Percentiles rank a stretch among this genome's conserved stretches.
phyloP scores from a whole-genome alignment of 2,113 vertebrate genomes.

The Cololabis saira region DNA sequence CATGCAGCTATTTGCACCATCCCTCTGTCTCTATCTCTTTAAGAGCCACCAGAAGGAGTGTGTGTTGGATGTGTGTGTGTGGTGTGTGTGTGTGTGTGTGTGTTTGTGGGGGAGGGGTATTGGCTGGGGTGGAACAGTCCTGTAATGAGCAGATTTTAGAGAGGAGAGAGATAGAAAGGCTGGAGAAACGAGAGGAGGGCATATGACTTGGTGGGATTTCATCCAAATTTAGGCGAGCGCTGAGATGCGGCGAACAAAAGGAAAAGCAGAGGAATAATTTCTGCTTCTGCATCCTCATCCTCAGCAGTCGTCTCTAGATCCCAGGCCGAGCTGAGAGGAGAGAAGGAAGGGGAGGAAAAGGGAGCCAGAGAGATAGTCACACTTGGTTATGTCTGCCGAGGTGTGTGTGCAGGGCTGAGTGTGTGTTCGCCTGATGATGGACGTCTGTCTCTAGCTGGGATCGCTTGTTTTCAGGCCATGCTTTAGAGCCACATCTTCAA shows the following conservation, averaged over 20 bases:
- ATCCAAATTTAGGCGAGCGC: slow-evolving; percentile 40
- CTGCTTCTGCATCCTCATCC: slow-evolving; percentile 48
- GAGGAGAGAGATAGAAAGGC: slow-evolving; percentile 62
- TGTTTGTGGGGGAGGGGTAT: slow-evolving; percentile 82
- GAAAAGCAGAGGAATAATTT: slow-evolving; percentile 37
- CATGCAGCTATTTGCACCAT: slow-evolving; percentile 59
- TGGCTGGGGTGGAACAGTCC: slow-evolving; percentile 84
- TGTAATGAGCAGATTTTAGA: slow-evolving; percentile 84
- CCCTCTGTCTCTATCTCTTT: slow-evolving; percentile 81
- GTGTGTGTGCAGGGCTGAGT: slow-evolving; percentile 50
- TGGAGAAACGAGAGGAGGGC: slow-evolving; percentile 59
- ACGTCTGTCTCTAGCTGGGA: slow-evolving; percentile 50
- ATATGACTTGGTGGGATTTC: slow-evolving; percentile 77
- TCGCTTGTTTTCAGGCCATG: slow-evolving; percentile 64
- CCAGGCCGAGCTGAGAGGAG: slow-evolving; percentile 53
- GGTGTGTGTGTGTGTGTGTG: slow-evolving; percentile 65
- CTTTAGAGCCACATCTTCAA: slow-evolving; percentile 51
- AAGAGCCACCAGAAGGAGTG: slow-evolving; percentile 77
- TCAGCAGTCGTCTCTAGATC: slow-evolving; percentile 59
- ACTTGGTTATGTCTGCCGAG: slow-evolving; percentile 60
- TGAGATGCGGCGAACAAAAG: slow-evolving; percentile 50
- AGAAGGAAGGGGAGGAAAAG: slow-evolving; percentile 38
- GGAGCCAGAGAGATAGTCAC: slow-evolving; percentile 46
- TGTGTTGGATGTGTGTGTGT: slow-evolving; percentile 52
- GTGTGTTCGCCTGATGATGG: slow-evolving; percentile 28